Evolutionary conservation across 2,888 invertebrate genomes (phyloP).

Genomic region (Lasioglossum leucozonium): DNA sequence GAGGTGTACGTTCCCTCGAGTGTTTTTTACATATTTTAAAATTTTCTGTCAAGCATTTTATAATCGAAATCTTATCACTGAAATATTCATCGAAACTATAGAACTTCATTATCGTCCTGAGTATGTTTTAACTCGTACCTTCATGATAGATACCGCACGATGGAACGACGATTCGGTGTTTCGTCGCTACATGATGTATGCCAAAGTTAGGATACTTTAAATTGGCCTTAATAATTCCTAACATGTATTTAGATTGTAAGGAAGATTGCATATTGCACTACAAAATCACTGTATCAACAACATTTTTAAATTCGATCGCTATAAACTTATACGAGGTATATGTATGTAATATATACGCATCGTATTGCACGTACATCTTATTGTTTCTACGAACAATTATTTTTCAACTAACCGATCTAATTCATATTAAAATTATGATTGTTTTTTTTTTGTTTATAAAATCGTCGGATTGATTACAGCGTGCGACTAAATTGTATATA

Average conservation of each 20-base stretch:
- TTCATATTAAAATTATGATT: background rate
- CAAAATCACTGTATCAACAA: conserved; percentile 36
- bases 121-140: conserved; percentile 28
- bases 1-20: conserved; percentile 34
- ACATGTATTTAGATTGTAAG: conserved; percentile 22
- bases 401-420: conserved; percentile 39
- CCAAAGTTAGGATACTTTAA: conserved; percentile 20
- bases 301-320: conserved; percentile 29
- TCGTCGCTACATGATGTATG: conserved; percentile 25
- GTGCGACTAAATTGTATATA: conserved; percentile 1
- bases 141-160: conserved; percentile 17
- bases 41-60: conserved; percentile 25
- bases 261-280: conserved; percentile 29
- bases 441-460: conserved; percentile 14
- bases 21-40: conserved; percentile 25
- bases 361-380: conserved; percentile 36
- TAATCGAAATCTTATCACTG: conserved; percentile 33
- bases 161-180: conserved; percentile 12
- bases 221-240: conserved; percentile 27
- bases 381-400: conserved; percentile 25
- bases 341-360: conserved; percentile 18
- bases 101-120: conserved; percentile 49
- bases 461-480: conserved; percentile 23
- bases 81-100: conserved; percentile 35
- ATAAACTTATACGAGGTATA: conserved; percentile 12